Evolutionary conservation across 2,113 vertebrate species (phyloP), one percentile per base, ranked within the genome.

Genomic region (Proterorhinus semilunaris): DNA sequence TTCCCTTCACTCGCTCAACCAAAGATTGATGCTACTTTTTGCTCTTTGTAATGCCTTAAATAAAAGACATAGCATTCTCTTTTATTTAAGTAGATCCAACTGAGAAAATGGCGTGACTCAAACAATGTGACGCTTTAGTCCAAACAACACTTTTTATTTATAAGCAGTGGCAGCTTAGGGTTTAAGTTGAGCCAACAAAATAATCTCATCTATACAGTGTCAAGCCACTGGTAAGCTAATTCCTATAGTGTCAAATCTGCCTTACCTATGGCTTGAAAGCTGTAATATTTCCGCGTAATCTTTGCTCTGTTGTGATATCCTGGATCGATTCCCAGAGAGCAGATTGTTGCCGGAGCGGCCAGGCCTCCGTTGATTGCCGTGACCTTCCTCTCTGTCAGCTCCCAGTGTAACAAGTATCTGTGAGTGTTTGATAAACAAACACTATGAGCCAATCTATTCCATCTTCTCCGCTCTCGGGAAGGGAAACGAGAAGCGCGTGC

Each of bases 361-460:
- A 61, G 36, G 42, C 12, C 42, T 9, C 58, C 13, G 49, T 13
- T 61, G 58, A 61, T 61, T 61, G 36, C 58, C 42, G 36, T 45
- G 58, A 61, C 58, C 58, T 61, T 61, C 58, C 36, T n/a, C 42
- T 61, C 42, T 45, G 42, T 61, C 58, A 44, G 55, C 55, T 58
- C 10, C 55, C 11, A 12, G 10, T 36, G 11, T 12, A 58, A 58
- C 42, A 61, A 44, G 58, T 61, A 12, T 58, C 9, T 58, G 8
- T 27, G 17, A 10, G 17, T 55, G 7, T 61, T 7, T 44, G 58
- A 61, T 42, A 44, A 61, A 44, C 43, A 61, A 61, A 59, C 55
- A 57, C 54, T 5, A 21, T 10, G 54, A 57, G 55, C 2, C 36
- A 58, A 42, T 58, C 55, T 58, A 11, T 36, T 58, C 55, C 21